Evolutionary conservation across 2,888 invertebrate species (phyloP), one percentile per base, ranked within the genome.

Genomic region (Tethea ocularis): DNA sequence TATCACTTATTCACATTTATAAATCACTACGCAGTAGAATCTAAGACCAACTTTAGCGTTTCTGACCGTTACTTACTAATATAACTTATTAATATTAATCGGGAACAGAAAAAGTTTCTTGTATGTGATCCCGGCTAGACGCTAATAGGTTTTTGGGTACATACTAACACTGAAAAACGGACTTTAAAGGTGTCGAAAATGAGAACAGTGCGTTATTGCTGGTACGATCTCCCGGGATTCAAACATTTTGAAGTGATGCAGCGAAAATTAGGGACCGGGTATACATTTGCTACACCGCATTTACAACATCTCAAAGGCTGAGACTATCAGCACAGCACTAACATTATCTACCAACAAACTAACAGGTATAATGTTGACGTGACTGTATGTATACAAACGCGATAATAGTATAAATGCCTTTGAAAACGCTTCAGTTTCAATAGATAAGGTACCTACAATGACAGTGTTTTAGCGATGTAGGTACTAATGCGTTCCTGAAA

Each of bases 251-350:
- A 58, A 58, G 52, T 59, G 61, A 63, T 38, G 38, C 15, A 15
- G 36, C 38, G 38, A n/a, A n/a, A n/a, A n/a, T 66, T 10, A 46
- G 74, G 66, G 73, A 72, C 59, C 62, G 53, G 65, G 64, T 64
- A 68, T 63, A 72, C 61, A 66, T 66, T 71, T 66, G 69, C 58
- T 62, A 67, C 51, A 38, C 36, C 29, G 23, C 36, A 51, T 46
- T 69, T 67, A 68, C 68, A 71, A 2, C 64, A 69, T 61, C 71
- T 69, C 68, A 71, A 65, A 71, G 61, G 71, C 62, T 71, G 56
- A 57, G 57, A 55, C 68, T 63, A 72, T 71, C 68, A 72, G 54
- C 57, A 57, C 56, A 69, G 67, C 33, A 59, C 36, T 52, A 56
- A 56, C 38, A 56, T 52, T 55, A 51, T 57, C 51, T 20, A 13